These are phyloP conservation scores for Diachasmimorpha longicaudata DNA, from an alignment of 1,140 invertebrate genomes.

Conservation along the genomic window DNA sequence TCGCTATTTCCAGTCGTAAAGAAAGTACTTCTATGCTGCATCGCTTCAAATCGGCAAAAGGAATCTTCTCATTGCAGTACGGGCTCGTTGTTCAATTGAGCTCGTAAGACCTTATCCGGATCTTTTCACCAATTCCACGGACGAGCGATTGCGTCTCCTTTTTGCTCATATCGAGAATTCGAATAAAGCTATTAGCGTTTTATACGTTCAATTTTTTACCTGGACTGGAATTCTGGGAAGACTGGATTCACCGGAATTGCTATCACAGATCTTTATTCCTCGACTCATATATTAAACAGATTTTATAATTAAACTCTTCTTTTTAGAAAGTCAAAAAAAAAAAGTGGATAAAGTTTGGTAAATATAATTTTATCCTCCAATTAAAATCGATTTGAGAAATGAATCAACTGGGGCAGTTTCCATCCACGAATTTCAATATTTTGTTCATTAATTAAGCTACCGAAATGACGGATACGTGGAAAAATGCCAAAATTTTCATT, in stretches of 20 bases:
- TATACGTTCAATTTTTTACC: background rate
- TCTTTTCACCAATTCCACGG: background rate
- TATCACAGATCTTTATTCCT: too few species aligned
- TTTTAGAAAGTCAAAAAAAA: background rate
- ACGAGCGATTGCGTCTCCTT: background rate
- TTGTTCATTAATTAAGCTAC: background rate
- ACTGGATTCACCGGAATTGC: too few species aligned
- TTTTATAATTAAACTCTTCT: background rate
- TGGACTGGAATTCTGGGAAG: background rate
- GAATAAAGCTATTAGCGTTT: background rate
- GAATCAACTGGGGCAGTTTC: background rate
- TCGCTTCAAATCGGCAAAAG: conserved; percentile 3
- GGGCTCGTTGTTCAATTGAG: conserved; percentile 4
- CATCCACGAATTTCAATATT: background rate
- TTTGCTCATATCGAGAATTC: background rate
- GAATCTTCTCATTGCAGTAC: background rate
- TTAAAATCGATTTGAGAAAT: background rate
- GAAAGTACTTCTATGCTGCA: conserved; percentile 2
- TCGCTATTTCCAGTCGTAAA: background rate
- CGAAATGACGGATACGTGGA: too few species aligned
- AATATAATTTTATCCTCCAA: background rate
- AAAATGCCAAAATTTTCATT: too few species aligned
- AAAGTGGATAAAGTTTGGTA: background rate
- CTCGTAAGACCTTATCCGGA: conserved; percentile 8
- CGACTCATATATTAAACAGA: too few species aligned